Evolutionary conservation across 2,797 vertebrate species (phyloP), one percentile per base, ranked within the genome.

Genomic region (Xenopus petersii): DNA sequence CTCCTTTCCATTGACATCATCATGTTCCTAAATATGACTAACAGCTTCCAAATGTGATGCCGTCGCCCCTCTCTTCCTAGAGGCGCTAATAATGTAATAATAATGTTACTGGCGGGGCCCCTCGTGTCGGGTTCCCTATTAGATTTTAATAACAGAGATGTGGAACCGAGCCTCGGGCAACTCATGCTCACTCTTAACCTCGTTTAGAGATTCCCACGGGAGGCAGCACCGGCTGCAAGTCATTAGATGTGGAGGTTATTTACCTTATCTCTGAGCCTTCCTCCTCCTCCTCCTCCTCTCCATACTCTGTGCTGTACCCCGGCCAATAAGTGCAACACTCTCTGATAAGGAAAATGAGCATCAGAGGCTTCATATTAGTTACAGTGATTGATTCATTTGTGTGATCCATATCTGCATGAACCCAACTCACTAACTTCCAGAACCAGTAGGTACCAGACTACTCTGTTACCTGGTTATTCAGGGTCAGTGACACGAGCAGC

Each of bases 21-120:
- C 51, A 67, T 67, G 64, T 36, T 48, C 63, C 36, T 62, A 71
- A 66, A 67, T 66, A 59, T 10, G 54, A 12, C 13, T 26, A 71
- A 77, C 64, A 47, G 63, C 30, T 77, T 77, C 75, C 75, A 77
- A 71, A 77, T 76, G 75, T 70, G 30, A 24, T 26, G 60, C 60
- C 67, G 48, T 12, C 58, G 10, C 54, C 49, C 46, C 47, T 49
- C 47, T 12, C 12, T 49, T 13, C 65, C 62, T 13, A 12, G 16
- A 67, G 67, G 73, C 73, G 67, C 15, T 70, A 69, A 75, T 70
- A 70, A 21, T 3, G 48, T 63, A 55, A 26, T 70, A 69, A 75
- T 70, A 70, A 21, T 3, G 48, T 63, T 63, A 26, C 9, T 70
- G 73, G 67, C 36, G 26, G 60, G 10, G n/a, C 60, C 67, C n/a